Base-by-base conservation (phyloP, 2,797 vertebrate species). In the Oreortyx pictus region DNA sequence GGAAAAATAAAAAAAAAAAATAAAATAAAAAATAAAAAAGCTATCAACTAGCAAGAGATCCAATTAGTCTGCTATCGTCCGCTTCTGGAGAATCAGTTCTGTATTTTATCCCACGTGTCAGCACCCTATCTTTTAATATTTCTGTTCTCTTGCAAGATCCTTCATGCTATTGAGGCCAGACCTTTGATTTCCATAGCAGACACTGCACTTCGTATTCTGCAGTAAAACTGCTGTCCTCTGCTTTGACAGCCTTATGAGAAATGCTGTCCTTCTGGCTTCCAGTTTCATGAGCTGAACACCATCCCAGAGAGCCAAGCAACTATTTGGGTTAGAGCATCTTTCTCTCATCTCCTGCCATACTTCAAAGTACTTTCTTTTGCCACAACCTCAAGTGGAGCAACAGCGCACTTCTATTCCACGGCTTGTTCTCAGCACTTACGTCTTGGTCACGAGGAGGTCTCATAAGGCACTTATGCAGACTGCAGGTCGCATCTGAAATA, bases 231-330 rank as follows among this genome's bases (percentile, higher is more conserved):
- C 62, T 72, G 50, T 62, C 49, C 43, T 89, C n/a, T 50, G 57
- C 57, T 54, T 57, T 80, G 44, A 87, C 65, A 68, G 77, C 39
- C 18, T 66, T 75, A 81, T 66, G 90, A 83, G 89, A 89, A 92
- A 59, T 44, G 25, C 59, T 79, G 71, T 66, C 67, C 7, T 6
- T 87, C 68, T 84, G 82, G 16, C 59, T 85, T 85, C 25, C 41
- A 64, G 37, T 67, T 89, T 68, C 19, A 8, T 43, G 49, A 89
- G 66, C 78, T 81, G 54, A 90, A 43, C 52, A 75, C 25, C 11
- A 64, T 14, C 14, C 23, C 29, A 44, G 73, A 86, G 86, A 15
- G 22, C 56, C 76, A 88, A 82, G 8, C n/a, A 82, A 67, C 52
- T 88, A 8, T 60, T 68, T 76, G 24, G 24, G 11, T 72, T 82